Percentiles rank a stretch among this genome's conserved stretches.
These are phyloP conservation scores for Drosophila fungiperda DNA, from an alignment of 2,888 invertebrate genomes.

Conservation along the genomic window DNA sequence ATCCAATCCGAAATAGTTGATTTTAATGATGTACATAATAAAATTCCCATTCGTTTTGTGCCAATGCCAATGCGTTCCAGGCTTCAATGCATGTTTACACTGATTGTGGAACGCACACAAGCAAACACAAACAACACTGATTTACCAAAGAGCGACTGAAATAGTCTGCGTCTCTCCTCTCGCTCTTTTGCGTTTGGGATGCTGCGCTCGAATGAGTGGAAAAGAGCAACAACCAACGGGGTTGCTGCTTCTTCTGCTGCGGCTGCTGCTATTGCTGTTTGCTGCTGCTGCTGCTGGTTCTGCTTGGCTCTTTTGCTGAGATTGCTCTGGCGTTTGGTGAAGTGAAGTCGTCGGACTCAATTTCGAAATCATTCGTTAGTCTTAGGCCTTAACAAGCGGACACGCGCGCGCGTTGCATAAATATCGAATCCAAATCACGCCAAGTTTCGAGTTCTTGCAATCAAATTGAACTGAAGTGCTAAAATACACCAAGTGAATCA, in stretches of 20 bases:
- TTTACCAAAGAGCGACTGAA: slow-evolving; percentile 63
- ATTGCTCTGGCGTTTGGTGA: slow-evolving; percentile 54
- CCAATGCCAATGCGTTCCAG: slow-evolving; percentile 82
- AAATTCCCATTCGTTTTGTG: slow-evolving; percentile 84
- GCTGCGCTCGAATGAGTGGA: slow-evolving; percentile 59
- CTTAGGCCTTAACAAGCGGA: slow-evolving; percentile 84
- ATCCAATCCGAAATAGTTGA: slow-evolving; percentile 83
- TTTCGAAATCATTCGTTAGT: slow-evolving; percentile 84
- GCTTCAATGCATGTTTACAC: slow-evolving; percentile 67
- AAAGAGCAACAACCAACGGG: slow-evolving; percentile 47
- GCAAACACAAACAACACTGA: slow-evolving; percentile 53
- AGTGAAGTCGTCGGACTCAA: slow-evolving; percentile 71
- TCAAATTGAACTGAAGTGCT: neutral
- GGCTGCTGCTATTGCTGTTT: slow-evolving; percentile 1
- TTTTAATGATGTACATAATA: slow-evolving; percentile 85
- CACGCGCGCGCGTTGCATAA: slow-evolving; percentile 72
- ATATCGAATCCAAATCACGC: slow-evolving; percentile 15
- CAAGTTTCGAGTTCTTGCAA: slow-evolving; percentile 8
- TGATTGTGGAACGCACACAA: slow-evolving; percentile 69
- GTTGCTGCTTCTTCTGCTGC: slow-evolving; percentile 29
- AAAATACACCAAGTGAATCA: neutral
- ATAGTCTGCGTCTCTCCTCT: slow-evolving; percentile 17
- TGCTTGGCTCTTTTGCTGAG: slow-evolving; percentile 39
- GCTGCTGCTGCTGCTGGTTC: slow-evolving; percentile 7
- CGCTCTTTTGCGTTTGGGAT: slow-evolving; percentile 9